Base-by-base conservation (phyloP, 2,113 vertebrate genomes). In the Chionodraco myersi region DNA sequence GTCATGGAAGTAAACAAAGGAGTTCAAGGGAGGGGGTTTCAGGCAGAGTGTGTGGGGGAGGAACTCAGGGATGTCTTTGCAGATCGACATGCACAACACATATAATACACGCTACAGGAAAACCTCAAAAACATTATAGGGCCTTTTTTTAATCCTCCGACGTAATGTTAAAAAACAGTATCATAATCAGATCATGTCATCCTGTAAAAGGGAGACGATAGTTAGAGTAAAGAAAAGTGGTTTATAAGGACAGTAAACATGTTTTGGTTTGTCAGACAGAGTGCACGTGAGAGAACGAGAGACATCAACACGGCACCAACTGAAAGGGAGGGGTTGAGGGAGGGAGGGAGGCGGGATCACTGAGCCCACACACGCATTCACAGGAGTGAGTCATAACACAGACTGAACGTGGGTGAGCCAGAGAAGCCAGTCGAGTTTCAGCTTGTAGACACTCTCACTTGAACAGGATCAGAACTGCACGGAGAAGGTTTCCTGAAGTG, bases 371-470 rank as follows among this genome's bases (percentile, higher is more conserved):
- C 69, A 18, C 77, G 73, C 76, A 78, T 80, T 63, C 86, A 49
- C 78, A 84, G 52, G 65, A 78, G 60, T 91, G 90, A 94, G 86
- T 94, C 93, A 92, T 71, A 77, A 83, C 77, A 86, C 65, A 88
- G 61, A 79, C 23, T n/a, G 73, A 83, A 75, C 11, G 54, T 23
- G 44, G 65, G 85, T 21, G 57, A 83, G 74, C 26, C 41, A 56
- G 45, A 80, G 72, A 75, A 67, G 15, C 5, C 72, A 83, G 70
- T 68, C 1, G 9, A 80, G 68, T 70, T 77, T 76, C 80, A 77
- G 82, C 49, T 41, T 21, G 59, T 15, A 65, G 34, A 75, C 11
- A 7, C 71, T 76, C 0, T 41, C 21, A 34, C 49, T 72, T n/a
- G 71, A 45, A 1, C 36, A 44, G 30, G 8, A 30, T 54, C 30